Evolutionary conservation across 2,888 invertebrate species (phyloP).

Genomic region (Limnephilus marmoratus): DNA sequence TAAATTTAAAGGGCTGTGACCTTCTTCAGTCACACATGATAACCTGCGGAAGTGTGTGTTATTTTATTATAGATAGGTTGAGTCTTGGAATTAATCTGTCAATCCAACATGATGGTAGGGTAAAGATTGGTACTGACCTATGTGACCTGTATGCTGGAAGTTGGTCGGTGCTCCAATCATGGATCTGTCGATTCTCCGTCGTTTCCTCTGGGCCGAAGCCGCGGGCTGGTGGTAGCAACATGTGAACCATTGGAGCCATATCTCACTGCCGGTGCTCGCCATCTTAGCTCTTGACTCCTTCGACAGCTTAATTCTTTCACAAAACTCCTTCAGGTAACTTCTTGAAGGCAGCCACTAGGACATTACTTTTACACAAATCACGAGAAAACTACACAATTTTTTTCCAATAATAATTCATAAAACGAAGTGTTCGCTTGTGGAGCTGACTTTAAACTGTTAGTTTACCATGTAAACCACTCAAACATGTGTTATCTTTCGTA

Average conservation of each 20-base stretch:
- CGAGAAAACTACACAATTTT: not conserved
- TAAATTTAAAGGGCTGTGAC: not conserved
- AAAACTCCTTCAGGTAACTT: not conserved
- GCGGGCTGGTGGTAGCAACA: constrained; percentile 92
- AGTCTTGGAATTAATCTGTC: not conserved
- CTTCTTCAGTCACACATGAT: not conserved
- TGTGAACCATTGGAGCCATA: constrained; percentile 83
- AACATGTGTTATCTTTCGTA: not conserved
- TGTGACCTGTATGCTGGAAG: constrained; percentile 93
- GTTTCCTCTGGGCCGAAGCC: constrained; percentile 83
- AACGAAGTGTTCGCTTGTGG: not conserved
- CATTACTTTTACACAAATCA: not conserved
- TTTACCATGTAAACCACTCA: not conserved
- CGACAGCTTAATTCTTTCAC: not conserved
- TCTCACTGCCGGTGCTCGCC: constrained; percentile 57
- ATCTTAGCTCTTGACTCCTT: constrained; percentile 42
- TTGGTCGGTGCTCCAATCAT: constrained; percentile 98
- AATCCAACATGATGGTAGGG: not conserved
- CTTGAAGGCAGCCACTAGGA: not conserved
- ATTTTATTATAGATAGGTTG: not conserved
- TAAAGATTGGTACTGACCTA: constrained; percentile 71
- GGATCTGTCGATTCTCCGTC: constrained; percentile 90
- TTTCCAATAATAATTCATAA: not conserved
- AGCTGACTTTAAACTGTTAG: not conserved
- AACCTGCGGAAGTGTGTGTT: not conserved